Base-by-base conservation (phyloP, 1,140 invertebrate species). In the Harlomillsia oculata region DNA sequence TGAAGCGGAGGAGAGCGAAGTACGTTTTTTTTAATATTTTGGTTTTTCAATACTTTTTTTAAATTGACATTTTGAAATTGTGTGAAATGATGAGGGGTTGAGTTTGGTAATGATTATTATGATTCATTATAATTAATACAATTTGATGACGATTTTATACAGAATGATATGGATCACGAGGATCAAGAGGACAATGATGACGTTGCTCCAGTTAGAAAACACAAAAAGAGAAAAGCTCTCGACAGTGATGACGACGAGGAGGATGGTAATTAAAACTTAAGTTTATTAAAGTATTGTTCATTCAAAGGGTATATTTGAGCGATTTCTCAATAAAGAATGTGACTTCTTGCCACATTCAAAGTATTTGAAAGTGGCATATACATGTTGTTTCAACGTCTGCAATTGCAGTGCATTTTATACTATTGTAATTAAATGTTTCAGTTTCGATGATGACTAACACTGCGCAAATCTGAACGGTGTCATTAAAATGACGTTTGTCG, bases 1-100 rank as follows among this genome's bases (percentile, higher is more conserved):
- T 1, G 85, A 89, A 71, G 85, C 86, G 2, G 85, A 87, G 67
- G 85, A 87, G 70, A 86, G 82, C 69, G 84, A 85, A 77, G 84
- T 84, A 75, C 77, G 73, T 76, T 62, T 26, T 57, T 28, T 30
- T 49, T 30, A 49, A 13, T 40, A 23, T 49, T 32, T 2, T 40
- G 2, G 41, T 6, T 41, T 20, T 23, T 32, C 8, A 4, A 20
- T 18, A 34, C 26, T 39, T 43, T 0, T 28, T 53, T 36, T 28
- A 20, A n/a, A 29, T 26, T 32, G 3, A 32, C 25, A 16, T 20
- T 23, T 16, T 29, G 23, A 13, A 39, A 16, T 39, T 50, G 23
- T 76, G 72, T 75, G 83, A 67, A 81, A 84, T 66, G 80, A 83
- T n/a, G n/a, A n/a, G n/a, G n/a, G n/a, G n/a, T n/a, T n/a, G n/a